Evolutionary conservation across 2,113 vertebrate species (phyloP).

Genomic region (Physeter macrocephalus): DNA sequence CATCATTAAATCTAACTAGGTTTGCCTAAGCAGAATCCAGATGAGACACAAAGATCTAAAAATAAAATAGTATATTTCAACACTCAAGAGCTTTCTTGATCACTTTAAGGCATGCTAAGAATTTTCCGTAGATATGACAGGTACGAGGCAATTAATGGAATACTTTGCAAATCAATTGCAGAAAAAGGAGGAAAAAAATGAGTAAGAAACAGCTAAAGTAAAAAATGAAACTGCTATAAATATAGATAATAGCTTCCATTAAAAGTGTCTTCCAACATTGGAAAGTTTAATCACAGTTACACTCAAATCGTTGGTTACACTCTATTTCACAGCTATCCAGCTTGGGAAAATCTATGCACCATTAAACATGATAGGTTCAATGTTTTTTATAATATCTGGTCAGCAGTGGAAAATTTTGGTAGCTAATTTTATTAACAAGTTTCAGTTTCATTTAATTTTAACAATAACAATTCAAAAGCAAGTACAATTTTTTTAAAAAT

Average conservation of each 20-base stretch:
- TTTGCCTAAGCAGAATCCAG: slow-evolving; percentile 27
- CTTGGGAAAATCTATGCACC: slow-evolving; percentile 60
- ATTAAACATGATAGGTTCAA: slow-evolving; percentile 63
- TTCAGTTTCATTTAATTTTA: slow-evolving; percentile 58
- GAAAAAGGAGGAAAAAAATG: slow-evolving; percentile 22
- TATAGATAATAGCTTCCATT: slow-evolving; percentile 71
- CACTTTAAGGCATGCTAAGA: slow-evolving; percentile 49
- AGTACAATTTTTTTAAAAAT: neutral
- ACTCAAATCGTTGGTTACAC: slow-evolving; percentile 68
- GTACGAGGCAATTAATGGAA: slow-evolving; percentile 65
- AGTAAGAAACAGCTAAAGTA: slow-evolving; percentile 63
- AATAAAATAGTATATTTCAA: slow-evolving; percentile 41
- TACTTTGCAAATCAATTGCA: slow-evolving; percentile 60
- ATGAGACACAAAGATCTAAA: slow-evolving; percentile 51
- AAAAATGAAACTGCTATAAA: slow-evolving; percentile 72
- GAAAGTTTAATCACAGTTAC: slow-evolving; percentile 72
- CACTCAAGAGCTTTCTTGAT: slow-evolving; percentile 45
- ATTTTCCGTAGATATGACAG: slow-evolving; percentile 65
- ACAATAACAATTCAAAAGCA: slow-evolving; percentile 43
- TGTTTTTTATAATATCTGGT: slow-evolving; percentile 62
- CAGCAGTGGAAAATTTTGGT: slow-evolving; percentile 60
- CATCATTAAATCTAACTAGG: slow-evolving; percentile 31
- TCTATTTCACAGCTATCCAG: slow-evolving; percentile 64
- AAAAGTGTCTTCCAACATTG: slow-evolving; percentile 68
- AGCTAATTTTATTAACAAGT: slow-evolving; percentile 67